Conservation (phyloP, 2,113 vertebrate genomes). For the Physeter macrocephalus region DNA sequence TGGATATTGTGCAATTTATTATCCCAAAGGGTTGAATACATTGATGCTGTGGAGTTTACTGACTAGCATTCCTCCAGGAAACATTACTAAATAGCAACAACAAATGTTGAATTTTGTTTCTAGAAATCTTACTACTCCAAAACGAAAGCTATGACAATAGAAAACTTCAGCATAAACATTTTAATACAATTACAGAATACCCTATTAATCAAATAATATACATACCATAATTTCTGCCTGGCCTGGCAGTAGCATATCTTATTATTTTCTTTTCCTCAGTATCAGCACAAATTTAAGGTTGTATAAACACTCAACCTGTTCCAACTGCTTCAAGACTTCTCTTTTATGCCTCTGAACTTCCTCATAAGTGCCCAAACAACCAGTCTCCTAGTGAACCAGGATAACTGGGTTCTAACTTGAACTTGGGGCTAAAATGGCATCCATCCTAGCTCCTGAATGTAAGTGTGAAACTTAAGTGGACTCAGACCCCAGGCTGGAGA, state of each 20-base stretch:
- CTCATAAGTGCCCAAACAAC: not conserved
- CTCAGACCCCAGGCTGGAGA: not conserved
- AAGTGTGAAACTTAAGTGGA: not conserved
- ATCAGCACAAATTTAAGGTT: slow-evolving; percentile 7
- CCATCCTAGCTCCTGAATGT: not conserved
- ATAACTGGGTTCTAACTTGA: slow-evolving; percentile 23
- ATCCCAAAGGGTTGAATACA: not conserved
- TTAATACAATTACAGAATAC: not conserved
- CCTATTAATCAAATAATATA: not conserved
- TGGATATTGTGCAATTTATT: slow-evolving; percentile 15
- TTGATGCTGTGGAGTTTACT: not conserved
- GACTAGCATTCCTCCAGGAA: not conserved
- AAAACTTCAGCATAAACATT: slow-evolving; percentile 19
- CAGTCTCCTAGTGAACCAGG: not conserved
- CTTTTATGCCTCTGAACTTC: slow-evolving; percentile 18
- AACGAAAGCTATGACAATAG: not conserved
- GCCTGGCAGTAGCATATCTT: not conserved
- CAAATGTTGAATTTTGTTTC: not conserved
- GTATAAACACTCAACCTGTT: not conserved
- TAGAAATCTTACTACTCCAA: not conserved
- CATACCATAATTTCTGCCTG: not conserved
- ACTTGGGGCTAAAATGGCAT: not conserved
- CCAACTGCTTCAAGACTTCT: not conserved
- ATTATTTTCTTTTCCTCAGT: not conserved
- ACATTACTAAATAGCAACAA: not conserved